Evolutionary conservation across 2,113 vertebrate species (phyloP).

Genomic region (Aegithalos caudatus): DNA sequence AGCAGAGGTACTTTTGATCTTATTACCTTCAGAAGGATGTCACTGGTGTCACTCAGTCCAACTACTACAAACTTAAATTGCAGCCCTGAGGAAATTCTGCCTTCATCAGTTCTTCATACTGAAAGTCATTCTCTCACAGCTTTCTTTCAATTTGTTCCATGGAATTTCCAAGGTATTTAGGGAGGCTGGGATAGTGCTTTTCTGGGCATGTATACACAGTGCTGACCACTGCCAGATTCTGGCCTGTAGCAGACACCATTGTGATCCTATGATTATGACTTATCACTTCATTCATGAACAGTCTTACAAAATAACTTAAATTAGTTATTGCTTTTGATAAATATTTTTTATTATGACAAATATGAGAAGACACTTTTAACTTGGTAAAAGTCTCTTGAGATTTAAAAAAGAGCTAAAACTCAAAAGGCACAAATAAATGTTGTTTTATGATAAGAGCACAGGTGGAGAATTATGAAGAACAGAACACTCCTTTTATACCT

Average conservation of each 20-base stretch:
- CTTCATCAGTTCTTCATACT: background rate
- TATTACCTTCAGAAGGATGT: background rate
- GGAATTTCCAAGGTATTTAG: background rate
- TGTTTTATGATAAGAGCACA: background rate
- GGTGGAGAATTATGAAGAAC: background rate
- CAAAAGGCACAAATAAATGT: background rate
- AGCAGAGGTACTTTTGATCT: background rate
- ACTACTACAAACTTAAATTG: background rate
- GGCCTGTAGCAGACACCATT: background rate
- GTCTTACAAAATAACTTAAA: background rate
- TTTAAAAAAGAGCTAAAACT: background rate
- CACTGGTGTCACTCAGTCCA: background rate
- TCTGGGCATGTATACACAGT: background rate
- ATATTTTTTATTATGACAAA: background rate
- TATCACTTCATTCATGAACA: background rate
- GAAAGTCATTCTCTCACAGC: background rate
- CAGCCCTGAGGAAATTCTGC: background rate
- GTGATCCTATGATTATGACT: background rate
- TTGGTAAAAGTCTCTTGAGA: background rate
- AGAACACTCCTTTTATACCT: background rate
- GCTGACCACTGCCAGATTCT: background rate
- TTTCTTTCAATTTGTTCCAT: background rate
- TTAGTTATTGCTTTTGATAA: background rate
- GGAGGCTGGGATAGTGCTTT: background rate
- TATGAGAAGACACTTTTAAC: background rate